These are phyloP conservation scores for Cephalopholis sonnerati DNA, from an alignment of 2,113 vertebrate species.

Conservation along the genomic window DNA sequence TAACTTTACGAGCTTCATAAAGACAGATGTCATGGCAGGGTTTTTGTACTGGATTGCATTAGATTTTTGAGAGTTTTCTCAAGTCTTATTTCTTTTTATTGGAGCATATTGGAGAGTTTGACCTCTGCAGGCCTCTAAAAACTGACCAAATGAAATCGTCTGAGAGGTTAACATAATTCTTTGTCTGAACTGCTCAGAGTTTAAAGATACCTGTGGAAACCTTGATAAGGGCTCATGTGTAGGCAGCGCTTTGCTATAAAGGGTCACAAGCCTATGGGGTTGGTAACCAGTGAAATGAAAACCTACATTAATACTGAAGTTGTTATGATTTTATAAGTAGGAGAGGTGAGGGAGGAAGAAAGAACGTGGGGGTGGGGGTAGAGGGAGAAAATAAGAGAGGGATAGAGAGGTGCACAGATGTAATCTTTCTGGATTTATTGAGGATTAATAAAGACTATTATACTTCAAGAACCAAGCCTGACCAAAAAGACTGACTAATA, in stretches of 20 bases:
- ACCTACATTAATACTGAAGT: not conserved
- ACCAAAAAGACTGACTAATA: conserved; percentile 37
- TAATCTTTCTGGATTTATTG: conserved; percentile 53
- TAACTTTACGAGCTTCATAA: not conserved
- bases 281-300: not conserved
- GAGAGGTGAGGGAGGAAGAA: not conserved
- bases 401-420: conserved; percentile 27
- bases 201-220: not conserved
- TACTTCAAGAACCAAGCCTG: conserved; percentile 22
- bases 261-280: not conserved
- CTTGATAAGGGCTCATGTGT: not conserved
- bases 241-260: too few relatives aligned
- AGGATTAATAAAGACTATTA: conserved; percentile 59
- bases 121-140: not conserved
- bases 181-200: not conserved
- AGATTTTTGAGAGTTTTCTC: not conserved
- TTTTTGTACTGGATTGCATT: not conserved
- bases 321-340: not conserved
- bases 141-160: too few relatives aligned
- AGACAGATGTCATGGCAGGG: not conserved
- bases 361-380: not conserved
- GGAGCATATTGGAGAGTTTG: too few relatives aligned
- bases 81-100: too few relatives aligned
- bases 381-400: conserved; percentile 12
- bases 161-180: not conserved